A percentile compares a stretch with the other conserved stretches of the same genome.
Evolutionary conservation across 2,113 vertebrate species (phyloP).

Genomic region (Neodon shergylaensis): DNA sequence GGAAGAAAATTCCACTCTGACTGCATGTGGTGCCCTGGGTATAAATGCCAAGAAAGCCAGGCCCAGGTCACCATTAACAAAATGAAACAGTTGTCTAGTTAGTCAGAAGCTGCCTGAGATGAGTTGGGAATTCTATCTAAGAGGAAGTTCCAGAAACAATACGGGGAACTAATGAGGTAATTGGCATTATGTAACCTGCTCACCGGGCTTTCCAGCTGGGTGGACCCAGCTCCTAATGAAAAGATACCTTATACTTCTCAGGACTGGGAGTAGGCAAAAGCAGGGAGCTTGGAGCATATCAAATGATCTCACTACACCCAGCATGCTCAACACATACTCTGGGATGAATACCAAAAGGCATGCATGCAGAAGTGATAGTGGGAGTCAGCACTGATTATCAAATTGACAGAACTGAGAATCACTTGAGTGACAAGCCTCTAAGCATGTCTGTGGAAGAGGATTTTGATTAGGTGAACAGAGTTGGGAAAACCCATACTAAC

Average conservation of each 20-base stretch:
- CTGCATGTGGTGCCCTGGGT: not conserved
- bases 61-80: not conserved
- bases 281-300: not conserved
- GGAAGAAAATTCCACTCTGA: constrained; percentile 40
- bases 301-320: not conserved
- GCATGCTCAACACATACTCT: not conserved
- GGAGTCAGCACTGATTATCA: not conserved
- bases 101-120: not conserved
- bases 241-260: not conserved
- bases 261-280: not conserved
- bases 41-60: constrained; percentile 27
- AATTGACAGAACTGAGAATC: not conserved
- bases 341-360: not conserved
- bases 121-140: not conserved
- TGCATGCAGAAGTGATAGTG: not conserved
- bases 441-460: too few relatives aligned
- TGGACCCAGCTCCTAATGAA: not conserved
- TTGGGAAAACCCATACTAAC: too few relatives aligned
- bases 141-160: constrained; percentile 1
- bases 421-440: not conserved
- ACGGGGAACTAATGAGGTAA: not conserved
- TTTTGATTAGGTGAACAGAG: not conserved
- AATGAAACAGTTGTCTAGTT: constrained; percentile 10
- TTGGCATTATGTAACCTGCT: not conserved
- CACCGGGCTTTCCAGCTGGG: not conserved